A percentile compares a stretch with the other conserved stretches of the same genome.
These are phyloP conservation scores for Buteo buteo DNA, from an alignment of 2,113 vertebrate species.

Conservation along the genomic window DNA sequence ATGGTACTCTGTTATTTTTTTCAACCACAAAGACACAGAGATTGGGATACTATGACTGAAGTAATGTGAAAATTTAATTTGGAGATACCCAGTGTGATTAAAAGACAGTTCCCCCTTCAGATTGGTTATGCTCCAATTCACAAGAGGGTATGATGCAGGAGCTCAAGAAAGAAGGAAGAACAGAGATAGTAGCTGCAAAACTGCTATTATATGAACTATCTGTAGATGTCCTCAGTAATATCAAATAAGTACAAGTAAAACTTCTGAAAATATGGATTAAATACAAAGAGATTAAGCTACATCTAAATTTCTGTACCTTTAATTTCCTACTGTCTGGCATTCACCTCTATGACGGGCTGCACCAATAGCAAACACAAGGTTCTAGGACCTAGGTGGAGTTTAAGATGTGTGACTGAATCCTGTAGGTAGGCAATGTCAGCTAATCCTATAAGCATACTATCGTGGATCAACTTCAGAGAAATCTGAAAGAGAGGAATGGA, in stretches of 20 bases:
- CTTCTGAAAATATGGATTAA: neutral
- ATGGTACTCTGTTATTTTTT: neutral
- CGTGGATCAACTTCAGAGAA: neutral
- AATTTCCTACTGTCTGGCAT: neutral
- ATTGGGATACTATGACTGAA: neutral
- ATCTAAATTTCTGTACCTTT: neutral
- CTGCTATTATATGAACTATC: neutral
- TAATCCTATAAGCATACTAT: neutral
- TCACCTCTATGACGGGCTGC: neutral
- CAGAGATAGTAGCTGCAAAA: neutral
- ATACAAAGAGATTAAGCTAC: neutral
- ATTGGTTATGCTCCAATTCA: conserved; percentile 35
- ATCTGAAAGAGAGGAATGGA: neutral
- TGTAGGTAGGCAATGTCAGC: neutral
- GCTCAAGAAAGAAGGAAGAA: neutral
- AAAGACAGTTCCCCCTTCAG: neutral
- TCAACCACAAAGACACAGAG: neutral
- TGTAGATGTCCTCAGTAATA: conserved; percentile 32
- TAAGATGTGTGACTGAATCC: neutral
- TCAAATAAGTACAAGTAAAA: neutral
- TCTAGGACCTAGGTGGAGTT: neutral
- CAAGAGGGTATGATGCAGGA: neutral
- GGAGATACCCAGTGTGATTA: conserved; percentile 11
- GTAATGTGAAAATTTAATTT: conserved; percentile 12
- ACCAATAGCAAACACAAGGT: neutral